These are phyloP conservation scores for Conopomorpha cramerella DNA, from an alignment of 1,140 invertebrate genomes.

Conservation along the genomic window DNA sequence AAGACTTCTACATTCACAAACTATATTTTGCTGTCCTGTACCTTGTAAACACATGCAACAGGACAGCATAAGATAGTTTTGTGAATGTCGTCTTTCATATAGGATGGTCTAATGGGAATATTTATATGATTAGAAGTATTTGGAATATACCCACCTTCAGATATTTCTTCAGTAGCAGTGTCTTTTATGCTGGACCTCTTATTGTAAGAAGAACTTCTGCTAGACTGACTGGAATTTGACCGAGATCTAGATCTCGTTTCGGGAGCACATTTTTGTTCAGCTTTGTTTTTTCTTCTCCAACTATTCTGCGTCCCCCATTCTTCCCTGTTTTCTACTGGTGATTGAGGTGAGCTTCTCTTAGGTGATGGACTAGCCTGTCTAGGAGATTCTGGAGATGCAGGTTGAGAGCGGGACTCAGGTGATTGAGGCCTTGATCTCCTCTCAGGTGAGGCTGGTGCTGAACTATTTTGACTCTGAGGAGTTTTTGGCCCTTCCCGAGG, in stretches of 20 bases:
- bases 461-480: slow-evolving; percentile 28
- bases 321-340: slow-evolving; percentile 27
- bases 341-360: slow-evolving; percentile 25
- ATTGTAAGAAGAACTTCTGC: slow-evolving; percentile 47
- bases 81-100: no score
- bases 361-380: slow-evolving; percentile 32
- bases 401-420: slow-evolving; percentile 1
- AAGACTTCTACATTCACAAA: no score
- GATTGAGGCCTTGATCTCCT: slow-evolving; percentile 1
- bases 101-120: no score
- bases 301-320: slow-evolving; percentile 46
- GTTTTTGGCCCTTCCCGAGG: slow-evolving; percentile 26
- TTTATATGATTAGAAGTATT: no score
- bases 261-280: slow-evolving; percentile 45
- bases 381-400: slow-evolving; percentile 9
- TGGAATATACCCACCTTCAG: slow-evolving; percentile 52
- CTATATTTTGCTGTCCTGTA: no score
- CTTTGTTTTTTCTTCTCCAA: slow-evolving; percentile 45
- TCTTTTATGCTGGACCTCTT: slow-evolving; percentile 37
- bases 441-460: slow-evolving; percentile 16
- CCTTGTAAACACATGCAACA: no score
- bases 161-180: slow-evolving; percentile 55
- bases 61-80: no score
- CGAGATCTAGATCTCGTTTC: slow-evolving; percentile 21
- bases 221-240: slow-evolving; percentile 52